phyloP scores from a whole-genome alignment of 2,113 vertebrate species.

The Scytalopus superciliaris region DNA sequence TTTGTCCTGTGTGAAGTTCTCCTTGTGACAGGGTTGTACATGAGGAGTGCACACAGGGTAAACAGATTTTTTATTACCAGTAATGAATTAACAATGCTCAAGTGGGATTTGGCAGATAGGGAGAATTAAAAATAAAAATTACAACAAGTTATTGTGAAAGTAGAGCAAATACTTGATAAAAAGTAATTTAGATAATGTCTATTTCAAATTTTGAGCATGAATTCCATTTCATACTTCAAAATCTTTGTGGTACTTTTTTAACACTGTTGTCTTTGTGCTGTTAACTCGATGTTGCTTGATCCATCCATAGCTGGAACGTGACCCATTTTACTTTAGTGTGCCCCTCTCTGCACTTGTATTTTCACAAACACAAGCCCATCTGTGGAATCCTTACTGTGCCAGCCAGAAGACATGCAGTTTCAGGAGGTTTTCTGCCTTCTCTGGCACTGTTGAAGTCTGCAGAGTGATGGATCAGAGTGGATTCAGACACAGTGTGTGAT shows the following conservation, averaged over 20 bases:
- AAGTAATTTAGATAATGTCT: neutral
- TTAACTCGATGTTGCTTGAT: neutral
- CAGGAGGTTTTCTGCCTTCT: neutral
- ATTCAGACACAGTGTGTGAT: neutral
- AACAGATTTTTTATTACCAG: neutral
- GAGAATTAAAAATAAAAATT: neutral
- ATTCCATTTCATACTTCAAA: neutral
- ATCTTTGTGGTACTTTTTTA: neutral
- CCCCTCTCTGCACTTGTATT: neutral
- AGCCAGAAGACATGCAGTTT: neutral
- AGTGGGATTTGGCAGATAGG: neutral
- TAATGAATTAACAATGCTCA: neutral
- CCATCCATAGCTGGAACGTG: neutral
- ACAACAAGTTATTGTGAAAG: neutral
- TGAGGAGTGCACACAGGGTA: neutral
- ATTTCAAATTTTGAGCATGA: neutral
- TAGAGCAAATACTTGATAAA: neutral
- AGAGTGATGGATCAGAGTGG: neutral
- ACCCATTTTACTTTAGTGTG: neutral
- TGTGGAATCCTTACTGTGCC: neutral
- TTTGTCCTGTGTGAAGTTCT: neutral
- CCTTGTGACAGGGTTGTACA: neutral
- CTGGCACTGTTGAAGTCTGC: accelerated
- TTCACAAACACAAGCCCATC: neutral
- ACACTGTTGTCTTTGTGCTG: neutral